Base-by-base conservation (phyloP, 2,888 invertebrate genomes). In the Drosophila emarginata region DNA sequence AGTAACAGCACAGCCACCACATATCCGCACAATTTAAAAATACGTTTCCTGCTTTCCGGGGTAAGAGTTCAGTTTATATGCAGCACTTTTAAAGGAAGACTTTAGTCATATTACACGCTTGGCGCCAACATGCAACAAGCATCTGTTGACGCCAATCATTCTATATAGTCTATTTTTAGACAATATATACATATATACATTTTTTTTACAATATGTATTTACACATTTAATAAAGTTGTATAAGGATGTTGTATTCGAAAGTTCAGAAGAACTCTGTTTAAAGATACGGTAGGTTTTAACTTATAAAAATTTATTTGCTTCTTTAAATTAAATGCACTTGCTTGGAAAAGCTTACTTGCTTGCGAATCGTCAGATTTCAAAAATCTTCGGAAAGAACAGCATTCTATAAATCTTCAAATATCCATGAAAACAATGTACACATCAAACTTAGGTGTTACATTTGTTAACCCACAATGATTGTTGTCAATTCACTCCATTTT, bases 1-100 rank as follows among this genome's bases (percentile, higher is more conserved):
- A 64, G 77, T 58, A 85, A 89, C 62, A 61, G 50, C 52, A 88
- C 90, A 45, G 87, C 91, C 59, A 89, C 89, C 75, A 84, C 90
- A 64, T 91, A 91, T 89, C 91, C 91, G 78, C 91, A 91, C 80
- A 91, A 91, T 88, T 90, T 91, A 76, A 91, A 91, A 90, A 91
- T 91, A 84, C 91, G 91, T 77, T 91, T 91, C 88, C 89, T 91
- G 68, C 87, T 91, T 76, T 90, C 91, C 78, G 91, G 91, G 91
- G 91, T 91, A 91, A 90, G 85, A 62, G 36, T 52, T 39, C 7
- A 56, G 32, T 32, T 54, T n/a, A 28, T 45, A 23, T 23, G 15
- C 9, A 45, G 18, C 15, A 45, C 4, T 32, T 32, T 1, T 2
- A 18, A 45, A 18, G 9, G 11, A 18, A 9, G 15, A 45, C 15